phyloP scores from a whole-genome alignment of 1,140 invertebrate genomes.

The Battus philenor region DNA sequence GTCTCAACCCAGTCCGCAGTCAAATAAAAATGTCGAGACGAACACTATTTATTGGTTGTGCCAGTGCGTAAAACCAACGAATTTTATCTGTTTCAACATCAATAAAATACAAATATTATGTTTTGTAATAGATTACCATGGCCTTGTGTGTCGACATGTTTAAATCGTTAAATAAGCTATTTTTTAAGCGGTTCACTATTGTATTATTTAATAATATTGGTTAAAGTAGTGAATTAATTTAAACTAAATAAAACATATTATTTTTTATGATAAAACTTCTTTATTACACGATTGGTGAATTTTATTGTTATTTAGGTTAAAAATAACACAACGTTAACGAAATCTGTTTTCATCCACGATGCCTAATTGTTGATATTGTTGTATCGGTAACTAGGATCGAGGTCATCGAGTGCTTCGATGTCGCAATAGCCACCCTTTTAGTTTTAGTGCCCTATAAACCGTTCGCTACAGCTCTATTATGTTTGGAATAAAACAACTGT shows the following conservation, averaged over 20 bases:
- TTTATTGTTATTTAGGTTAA: too few relatives aligned
- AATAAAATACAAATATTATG: conserved; percentile 7
- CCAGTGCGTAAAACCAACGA: background rate
- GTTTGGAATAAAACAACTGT: conserved; percentile 29
- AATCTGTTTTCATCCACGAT: background rate
- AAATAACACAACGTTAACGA: too few relatives aligned
- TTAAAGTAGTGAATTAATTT: too few relatives aligned
- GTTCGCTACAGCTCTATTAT: conserved; percentile 36
- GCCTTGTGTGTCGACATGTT: conserved; percentile 2
- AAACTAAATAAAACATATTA: too few relatives aligned
- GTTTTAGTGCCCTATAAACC: conserved; percentile 63
- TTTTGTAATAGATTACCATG: conserved; percentile 7
- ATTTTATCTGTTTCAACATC: conserved; percentile 2
- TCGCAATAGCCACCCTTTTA: conserved; percentile 62
- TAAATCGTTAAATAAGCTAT: too few relatives aligned
- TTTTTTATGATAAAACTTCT: too few relatives aligned
- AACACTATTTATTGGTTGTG: conserved; percentile 5
- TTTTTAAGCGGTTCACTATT: too few relatives aligned
- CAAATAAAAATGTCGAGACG: conserved; percentile 10
- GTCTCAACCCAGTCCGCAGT: conserved; percentile 3
- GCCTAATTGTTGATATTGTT: conserved; percentile 18
- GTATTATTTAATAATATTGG: too few relatives aligned
- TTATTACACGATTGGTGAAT: too few relatives aligned
- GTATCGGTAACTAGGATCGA: conserved; percentile 31
- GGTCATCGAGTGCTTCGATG: conserved; percentile 46